phyloP scores from a whole-genome alignment of 2,113 vertebrate species.

The Cercocebus atys region DNA sequence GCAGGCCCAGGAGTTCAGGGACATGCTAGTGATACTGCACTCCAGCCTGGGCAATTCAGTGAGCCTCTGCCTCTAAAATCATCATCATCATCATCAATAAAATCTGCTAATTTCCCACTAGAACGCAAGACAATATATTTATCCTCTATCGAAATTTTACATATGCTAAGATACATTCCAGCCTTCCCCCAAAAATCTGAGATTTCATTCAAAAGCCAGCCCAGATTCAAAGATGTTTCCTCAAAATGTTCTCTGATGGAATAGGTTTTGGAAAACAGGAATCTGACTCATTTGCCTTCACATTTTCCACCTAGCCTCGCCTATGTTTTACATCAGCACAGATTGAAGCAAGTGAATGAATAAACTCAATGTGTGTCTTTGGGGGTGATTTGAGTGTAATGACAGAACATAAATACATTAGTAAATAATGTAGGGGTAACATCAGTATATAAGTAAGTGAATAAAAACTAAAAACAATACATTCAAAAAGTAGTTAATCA shows the following conservation, averaged over 20 bases:
- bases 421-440: background rate
- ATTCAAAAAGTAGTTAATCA: background rate
- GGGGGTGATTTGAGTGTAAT: background rate
- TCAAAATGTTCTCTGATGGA: background rate
- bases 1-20: too few species aligned
- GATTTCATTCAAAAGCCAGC: slow-evolving; percentile 56
- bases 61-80: too few species aligned
- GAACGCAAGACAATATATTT: background rate
- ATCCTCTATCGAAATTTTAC: slow-evolving; percentile 54
- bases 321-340: background rate
- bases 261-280: background rate
- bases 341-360: background rate
- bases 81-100: background rate
- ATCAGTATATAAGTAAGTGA: background rate
- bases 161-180: slow-evolving; percentile 52
- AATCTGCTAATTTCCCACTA: background rate
- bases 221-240: background rate
- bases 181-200: slow-evolving; percentile 45
- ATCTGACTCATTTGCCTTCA: background rate
- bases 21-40: too few species aligned
- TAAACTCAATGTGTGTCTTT: background rate
- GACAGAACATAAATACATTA: background rate
- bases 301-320: background rate
- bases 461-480: background rate
- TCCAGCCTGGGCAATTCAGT: too few species aligned